Evolutionary conservation across 2,888 invertebrate species (phyloP).

Genomic region (Agonopterix alstromeriana): DNA sequence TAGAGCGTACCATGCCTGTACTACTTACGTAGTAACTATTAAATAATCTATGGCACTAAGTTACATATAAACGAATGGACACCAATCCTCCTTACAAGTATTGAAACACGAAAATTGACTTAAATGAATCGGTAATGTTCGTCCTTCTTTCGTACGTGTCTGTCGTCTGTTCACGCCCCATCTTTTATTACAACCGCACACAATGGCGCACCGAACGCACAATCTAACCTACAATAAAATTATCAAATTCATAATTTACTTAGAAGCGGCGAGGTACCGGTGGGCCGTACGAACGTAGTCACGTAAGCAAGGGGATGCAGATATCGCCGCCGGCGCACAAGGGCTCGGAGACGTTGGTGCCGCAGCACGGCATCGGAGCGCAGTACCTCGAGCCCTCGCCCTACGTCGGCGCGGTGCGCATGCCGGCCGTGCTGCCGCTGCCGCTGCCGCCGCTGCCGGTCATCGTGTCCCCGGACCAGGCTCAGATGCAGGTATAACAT

Average conservation of each 20-base stretch:
- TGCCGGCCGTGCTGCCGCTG: conserved; percentile 25
- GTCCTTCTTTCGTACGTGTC: too few relatives aligned
- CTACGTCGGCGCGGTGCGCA: conserved; percentile 26
- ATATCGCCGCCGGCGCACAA: conserved; percentile 24
- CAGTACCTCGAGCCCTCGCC: conserved; percentile 56
- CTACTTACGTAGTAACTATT: too few relatives aligned
- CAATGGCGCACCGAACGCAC: not conserved
- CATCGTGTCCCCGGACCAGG: conserved; percentile 45
- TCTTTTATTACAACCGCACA: too few relatives aligned
- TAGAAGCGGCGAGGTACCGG: not conserved
- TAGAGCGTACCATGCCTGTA: too few relatives aligned
- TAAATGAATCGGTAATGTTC: too few relatives aligned
- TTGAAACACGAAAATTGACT: too few relatives aligned
- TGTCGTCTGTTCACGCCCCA: too few relatives aligned
- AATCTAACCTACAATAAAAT: not conserved
- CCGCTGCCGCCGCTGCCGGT: conserved; percentile 40
- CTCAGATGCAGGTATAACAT: conserved; percentile 44
- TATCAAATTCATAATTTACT: not conserved
- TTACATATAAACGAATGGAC: too few relatives aligned
- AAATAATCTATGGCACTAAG: too few relatives aligned
- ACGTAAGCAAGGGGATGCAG: conserved; percentile 13
- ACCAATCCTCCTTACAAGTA: too few relatives aligned
- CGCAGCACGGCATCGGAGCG: conserved; percentile 53
- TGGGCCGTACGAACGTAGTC: conserved; percentile 7
- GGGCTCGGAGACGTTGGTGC: conserved; percentile 31